Evolutionary conservation across 64 coral and sea anemone genomes (phyloP), one percentile per base, ranked within the genome.

Genomic region (Montipora capricornis): DNA sequence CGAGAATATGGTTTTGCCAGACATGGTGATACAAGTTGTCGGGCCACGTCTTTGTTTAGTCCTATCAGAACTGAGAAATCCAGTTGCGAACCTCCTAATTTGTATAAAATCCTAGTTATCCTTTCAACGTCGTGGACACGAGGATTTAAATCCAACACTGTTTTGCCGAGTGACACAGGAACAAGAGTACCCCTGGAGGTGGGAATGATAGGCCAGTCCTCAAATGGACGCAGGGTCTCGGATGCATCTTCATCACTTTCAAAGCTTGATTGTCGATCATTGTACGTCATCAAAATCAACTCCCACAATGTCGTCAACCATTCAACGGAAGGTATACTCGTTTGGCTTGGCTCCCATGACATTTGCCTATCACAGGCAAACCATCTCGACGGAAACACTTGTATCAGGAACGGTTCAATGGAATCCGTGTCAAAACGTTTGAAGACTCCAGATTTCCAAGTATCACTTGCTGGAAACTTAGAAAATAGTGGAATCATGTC

Each of bases 171-270:
- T 7, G 89, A 88, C 57, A 97, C 68, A 17, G 96, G 76, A 22
- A 82, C 96, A 68, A 97, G 82, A 16, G 96, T 95, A 13, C 84
- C 84, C 19, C 60, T 45, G 45, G 82, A 95, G 58, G 96, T 97
- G 5, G 96, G 96, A 37, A 97, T 37, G 57, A 97, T 97, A 11
- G 96, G 96, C 96, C 96, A 97, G 58, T 97, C 96, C 69, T 97
- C 93, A 7, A 97, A 26, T 47, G 93, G 93, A 15, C 86, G 83
- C 20, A 97, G 68, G 20, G 88, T 94, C 51, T 92, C 82, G 12
- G 96, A 80, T 49, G 85, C 77, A 46, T 97, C 96, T 68, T 94
- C 93, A 26, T 50, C 83, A 48, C 90, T 76, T 57, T 73, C 79
- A 73, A 92, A 79, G 76, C 93, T 94, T 52, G 89, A 85, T 82